Base-by-base conservation (phyloP, 1,140 invertebrate species). In the Drosophila dunni region DNA sequence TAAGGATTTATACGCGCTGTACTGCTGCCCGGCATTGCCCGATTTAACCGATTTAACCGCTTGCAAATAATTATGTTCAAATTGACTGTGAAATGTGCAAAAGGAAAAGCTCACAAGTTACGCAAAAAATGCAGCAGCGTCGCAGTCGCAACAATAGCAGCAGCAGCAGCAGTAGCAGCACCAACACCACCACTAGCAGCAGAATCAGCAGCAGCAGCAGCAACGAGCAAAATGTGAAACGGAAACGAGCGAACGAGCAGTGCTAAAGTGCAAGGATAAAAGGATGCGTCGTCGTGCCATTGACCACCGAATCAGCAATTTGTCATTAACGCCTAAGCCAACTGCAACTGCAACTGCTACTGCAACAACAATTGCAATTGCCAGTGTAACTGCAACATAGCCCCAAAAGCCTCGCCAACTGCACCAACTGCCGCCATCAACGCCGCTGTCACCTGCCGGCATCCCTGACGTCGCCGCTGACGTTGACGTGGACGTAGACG, bases 301-400 rank as follows among this genome's bases (percentile, higher is more conserved):
- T 86, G 82, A 88, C 83, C 83, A 83, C 83, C 83, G 84, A 89
- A 80, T 46, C 63, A 79, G 84, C 84, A 68, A 79, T 75, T 81
- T 76, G 75, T 86, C 82, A 83, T 71, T 80, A 88, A 67, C 71
- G 61, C 68, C 61, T 66, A 69, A 53, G 62, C 56, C 73, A 51
- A 56, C 46, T 45, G 44, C 60, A 70, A 17, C 66, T 36, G 40
- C 44, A 63, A 38, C 60, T 45, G 48, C 56, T 64, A 46, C 63
- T 34, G 7, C 73, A 67, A 58, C 33, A 36, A 11, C 62, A 53
- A 72, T 48, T 44, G 65, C 64, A 62, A 15, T 54, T 44, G 9
- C 66, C 42, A 45, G 15, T 62, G 38, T 60, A 58, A 58, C 54
- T 46, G 72, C 66, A 50, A 65, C 51, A 65, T 72, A 67, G 54